Evolutionary conservation across 2,888 invertebrate genomes (phyloP).

Genomic region (Crossocerus cetratus): DNA sequence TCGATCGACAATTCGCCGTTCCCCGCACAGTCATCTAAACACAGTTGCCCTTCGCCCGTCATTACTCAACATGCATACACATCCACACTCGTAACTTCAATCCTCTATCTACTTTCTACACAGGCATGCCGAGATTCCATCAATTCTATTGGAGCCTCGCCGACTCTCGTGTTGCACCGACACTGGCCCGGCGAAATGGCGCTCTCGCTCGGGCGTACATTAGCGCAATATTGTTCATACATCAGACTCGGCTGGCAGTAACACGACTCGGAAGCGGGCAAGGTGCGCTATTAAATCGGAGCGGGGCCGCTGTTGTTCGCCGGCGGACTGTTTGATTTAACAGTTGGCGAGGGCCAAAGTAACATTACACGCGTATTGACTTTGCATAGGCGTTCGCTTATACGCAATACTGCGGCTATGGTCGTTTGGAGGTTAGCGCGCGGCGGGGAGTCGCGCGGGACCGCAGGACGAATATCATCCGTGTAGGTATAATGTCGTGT

Average conservation of each 20-base stretch:
- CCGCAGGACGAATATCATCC: neutral
- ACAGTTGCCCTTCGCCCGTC: too few species aligned
- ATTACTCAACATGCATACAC: too few species aligned
- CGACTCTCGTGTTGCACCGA: too few species aligned
- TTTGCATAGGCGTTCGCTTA: neutral
- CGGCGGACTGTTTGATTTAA: neutral
- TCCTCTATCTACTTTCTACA: too few species aligned
- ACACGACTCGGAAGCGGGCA: slow-evolving; percentile 1
- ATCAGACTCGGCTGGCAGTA: neutral
- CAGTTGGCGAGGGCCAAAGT: neutral
- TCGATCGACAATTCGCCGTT: too few species aligned
- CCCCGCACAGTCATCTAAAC: too few species aligned
- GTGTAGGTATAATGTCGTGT: neutral
- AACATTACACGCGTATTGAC: slow-evolving; percentile 3
- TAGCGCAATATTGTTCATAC: neutral
- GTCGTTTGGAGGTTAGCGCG: neutral
- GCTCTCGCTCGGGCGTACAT: neutral
- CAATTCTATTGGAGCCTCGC: too few species aligned
- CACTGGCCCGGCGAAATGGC: slow-evolving; percentile 3
- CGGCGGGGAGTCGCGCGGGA: neutral
- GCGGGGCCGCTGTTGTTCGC: neutral
- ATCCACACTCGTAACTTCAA: too few species aligned
- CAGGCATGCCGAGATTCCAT: too few species aligned
- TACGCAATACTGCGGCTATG: neutral
- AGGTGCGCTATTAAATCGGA: neutral